Evolutionary conservation across 2,888 invertebrate genomes (phyloP).

Genomic region (Camptogramma bilineatum): DNA sequence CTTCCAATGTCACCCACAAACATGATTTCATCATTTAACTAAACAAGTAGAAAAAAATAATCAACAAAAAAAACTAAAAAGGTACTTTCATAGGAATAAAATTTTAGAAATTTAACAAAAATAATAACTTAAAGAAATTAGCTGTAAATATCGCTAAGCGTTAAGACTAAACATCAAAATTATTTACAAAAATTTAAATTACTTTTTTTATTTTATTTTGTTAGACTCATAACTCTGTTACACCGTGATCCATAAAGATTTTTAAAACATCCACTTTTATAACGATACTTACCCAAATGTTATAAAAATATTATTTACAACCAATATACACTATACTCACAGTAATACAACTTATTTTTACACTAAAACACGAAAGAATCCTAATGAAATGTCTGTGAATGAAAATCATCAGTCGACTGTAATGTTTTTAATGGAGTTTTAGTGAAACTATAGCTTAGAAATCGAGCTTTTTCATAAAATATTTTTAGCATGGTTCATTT

Average conservation of each 20-base stretch:
- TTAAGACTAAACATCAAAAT: slow-evolving; percentile 58
- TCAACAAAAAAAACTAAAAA: slow-evolving; percentile 71
- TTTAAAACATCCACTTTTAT: not conserved
- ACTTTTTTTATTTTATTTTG: slow-evolving; percentile 27
- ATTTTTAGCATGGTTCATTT: not conserved
- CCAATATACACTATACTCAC: slow-evolving; percentile 76
- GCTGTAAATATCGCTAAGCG: slow-evolving; percentile 65
- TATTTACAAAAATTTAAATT: slow-evolving; percentile 42
- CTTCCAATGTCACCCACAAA: slow-evolving; percentile 59
- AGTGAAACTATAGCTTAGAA: not conserved
- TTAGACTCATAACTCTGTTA: slow-evolving; percentile 13
- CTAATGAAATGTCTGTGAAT: slow-evolving; percentile 16
- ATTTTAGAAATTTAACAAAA: slow-evolving; percentile 75
- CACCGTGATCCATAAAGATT: slow-evolving; percentile 1
- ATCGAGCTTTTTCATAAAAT: not conserved
- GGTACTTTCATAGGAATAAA: slow-evolving; percentile 83
- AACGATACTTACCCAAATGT: slow-evolving; percentile 41
- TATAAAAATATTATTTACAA: slow-evolving; percentile 81
- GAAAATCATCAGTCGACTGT: slow-evolving; percentile 26
- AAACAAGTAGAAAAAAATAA: slow-evolving; percentile 65
- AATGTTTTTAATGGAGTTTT: not conserved
- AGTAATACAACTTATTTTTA: slow-evolving; percentile 46
- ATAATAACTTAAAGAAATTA: slow-evolving; percentile 58
- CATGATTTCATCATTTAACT: slow-evolving; percentile 73
- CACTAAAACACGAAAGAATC: slow-evolving; percentile 47